A percentile compares a stretch with the other conserved stretches of the same genome.
Evolutionary conservation across 2,113 vertebrate genomes (phyloP).

Genomic region (Pardalotus punctatus): DNA sequence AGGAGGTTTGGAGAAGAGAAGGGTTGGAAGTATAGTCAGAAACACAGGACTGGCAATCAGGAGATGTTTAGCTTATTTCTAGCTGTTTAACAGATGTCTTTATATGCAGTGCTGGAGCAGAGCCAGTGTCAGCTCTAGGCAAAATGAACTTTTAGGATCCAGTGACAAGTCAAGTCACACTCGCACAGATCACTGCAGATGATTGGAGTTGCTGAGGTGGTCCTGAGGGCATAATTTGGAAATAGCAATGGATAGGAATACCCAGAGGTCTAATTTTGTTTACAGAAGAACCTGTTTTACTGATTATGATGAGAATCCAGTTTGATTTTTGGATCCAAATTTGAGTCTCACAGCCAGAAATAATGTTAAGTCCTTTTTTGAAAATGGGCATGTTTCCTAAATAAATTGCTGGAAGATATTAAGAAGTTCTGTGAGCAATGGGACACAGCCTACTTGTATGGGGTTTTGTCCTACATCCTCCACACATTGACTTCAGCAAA

Average conservation of each 20-base stretch:
- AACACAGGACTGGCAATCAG: not conserved
- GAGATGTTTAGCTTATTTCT: conserved; percentile 10
- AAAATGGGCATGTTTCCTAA: not conserved
- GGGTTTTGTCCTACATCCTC: not conserved
- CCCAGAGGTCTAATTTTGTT: conserved; percentile 23
- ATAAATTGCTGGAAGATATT: not conserved
- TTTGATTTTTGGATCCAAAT: not conserved
- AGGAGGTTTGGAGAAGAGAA: not conserved
- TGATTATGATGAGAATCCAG: conserved; percentile 15
- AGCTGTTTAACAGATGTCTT: not conserved
- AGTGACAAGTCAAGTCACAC: not conserved
- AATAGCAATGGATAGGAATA: not conserved
- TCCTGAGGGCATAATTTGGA: conserved; percentile 11
- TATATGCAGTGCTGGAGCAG: not conserved
- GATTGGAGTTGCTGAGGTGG: not conserved
- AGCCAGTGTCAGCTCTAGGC: not conserved
- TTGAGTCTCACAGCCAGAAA: not conserved
- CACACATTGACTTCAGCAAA: not conserved
- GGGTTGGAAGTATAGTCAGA: not conserved
- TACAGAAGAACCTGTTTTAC: conserved; percentile 32
- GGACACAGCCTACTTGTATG: not conserved
- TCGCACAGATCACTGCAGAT: not conserved
- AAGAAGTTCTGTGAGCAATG: not conserved
- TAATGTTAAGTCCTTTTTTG: not conserved
- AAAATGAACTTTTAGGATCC: not conserved